Base-by-base conservation (phyloP, 2,888 invertebrate genomes). In the Synergus itoensis region DNA sequence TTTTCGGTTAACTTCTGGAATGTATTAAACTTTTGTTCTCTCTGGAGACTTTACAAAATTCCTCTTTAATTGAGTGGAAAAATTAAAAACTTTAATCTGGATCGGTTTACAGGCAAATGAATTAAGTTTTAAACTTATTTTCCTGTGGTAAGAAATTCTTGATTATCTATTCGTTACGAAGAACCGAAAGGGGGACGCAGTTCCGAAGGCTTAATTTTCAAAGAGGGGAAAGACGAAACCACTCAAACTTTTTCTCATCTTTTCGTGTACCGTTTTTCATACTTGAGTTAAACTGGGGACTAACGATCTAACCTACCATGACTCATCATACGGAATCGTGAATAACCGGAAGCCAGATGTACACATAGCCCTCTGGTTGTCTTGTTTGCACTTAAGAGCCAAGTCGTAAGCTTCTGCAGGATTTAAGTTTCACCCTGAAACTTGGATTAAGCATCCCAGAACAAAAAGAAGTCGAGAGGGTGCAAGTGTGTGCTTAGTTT, bases 361-460 rank as follows among this genome's bases (percentile, higher is more conserved):
- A 65, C 9, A 41, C 40, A 65, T 43, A 65, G 18, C 65, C n/a
- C 43, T 65, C 40, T 18, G 18, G 41, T 65, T 65, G n/a, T 41
- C 43, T n/a, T 65, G 43, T 65, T 65, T 65, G 41, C 18, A 43
- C 41, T 43, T 43, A 43, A 65, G 43, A 18, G 65, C 18, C 41
- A 11, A 43, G 65, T 65, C 43, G 41, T 43, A 65, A 65, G 41
- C 65, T 65, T 43, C 12, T 41, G 65, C 18, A 41, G 65, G 65
- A 40, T 65, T 65, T 65, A 43, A 65, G 43, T 65, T 65, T 41
- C 65, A 41, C 43, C 18, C 21, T 65, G 43, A 65, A 65, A 65
- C 43, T 41, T 65, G 65, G 43, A 65, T 65, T 65, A n/a, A 65
- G 41, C 41, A 43, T 41, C 41, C 43, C 41, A 11, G 18, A 43